Percentiles rank a stretch among this genome's conserved stretches.
Conservation (phyloP, 2,888 invertebrate genomes). For the Cephonodes hylas region DNA sequence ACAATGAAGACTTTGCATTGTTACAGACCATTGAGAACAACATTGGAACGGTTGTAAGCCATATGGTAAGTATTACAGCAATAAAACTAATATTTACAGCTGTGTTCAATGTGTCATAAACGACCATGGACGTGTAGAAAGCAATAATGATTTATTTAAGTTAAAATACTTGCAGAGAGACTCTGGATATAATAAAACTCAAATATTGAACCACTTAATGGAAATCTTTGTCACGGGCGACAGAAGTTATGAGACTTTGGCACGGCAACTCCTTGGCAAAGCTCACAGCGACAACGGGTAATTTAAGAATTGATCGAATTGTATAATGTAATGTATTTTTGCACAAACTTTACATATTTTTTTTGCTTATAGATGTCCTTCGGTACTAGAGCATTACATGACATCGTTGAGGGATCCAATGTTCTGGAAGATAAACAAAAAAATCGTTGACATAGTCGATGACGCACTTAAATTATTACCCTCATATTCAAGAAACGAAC, state of each 20-base stretch:
- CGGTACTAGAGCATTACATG: constrained; percentile 72
- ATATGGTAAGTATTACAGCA: constrained; percentile 52
- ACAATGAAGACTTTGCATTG: constrained; percentile 46
- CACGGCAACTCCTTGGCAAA: constrained; percentile 48
- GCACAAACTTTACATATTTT: constrained; percentile 20
- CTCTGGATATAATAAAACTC: constrained; percentile 60
- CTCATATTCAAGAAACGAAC: constrained; percentile 81
- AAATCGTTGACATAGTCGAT: constrained; percentile 79
- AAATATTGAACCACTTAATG: constrained; percentile 67
- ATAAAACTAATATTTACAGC: neutral
- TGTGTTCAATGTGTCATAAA: neutral
- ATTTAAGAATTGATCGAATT: constrained; percentile 24
- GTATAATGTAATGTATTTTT: constrained; percentile 23
- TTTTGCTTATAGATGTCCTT: constrained; percentile 48
- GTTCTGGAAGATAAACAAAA: constrained; percentile 85
- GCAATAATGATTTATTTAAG: constrained; percentile 22
- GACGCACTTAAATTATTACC: constrained; percentile 79
- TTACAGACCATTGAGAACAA: constrained; percentile 63
- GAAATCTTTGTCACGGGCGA: constrained; percentile 61
- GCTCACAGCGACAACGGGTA: constrained; percentile 49
- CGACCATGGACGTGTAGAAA: neutral
- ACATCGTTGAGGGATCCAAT: constrained; percentile 86
- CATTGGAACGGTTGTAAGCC: constrained; percentile 46
- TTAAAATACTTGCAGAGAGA: constrained; percentile 55
- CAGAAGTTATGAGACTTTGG: constrained; percentile 61